Base-by-base conservation (phyloP, 2,113 vertebrate species). In the Plestiodon gilberti region DNA sequence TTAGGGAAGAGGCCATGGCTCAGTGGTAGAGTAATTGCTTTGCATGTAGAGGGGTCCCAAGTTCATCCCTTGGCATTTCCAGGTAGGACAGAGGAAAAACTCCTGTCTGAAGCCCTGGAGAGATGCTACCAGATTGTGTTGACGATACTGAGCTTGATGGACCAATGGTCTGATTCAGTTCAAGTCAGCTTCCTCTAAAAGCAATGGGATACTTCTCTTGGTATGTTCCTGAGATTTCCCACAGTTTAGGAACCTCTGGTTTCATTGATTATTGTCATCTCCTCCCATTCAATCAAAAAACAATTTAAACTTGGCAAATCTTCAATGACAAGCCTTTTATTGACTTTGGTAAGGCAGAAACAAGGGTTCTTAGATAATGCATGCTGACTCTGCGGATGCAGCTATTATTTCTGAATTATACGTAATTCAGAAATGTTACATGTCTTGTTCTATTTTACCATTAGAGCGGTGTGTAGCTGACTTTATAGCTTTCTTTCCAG, bases 381-480 rank as follows among this genome's bases (percentile, higher is more conserved):
- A 70, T 33, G 52, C 43, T 59, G 52, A 55, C 80, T 80, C 35
- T 82, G 8, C 25, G 38, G 25, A 82, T 70, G n/a, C n/a, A 57
- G 81, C 55, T 55, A 9, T 80, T 80, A 80, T 80, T 80, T 80
- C 35, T 65, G 61, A 43, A 65, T 52, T 82, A 55, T 70, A 70
- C n/a, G n/a, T n/a, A n/a, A 52, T 70, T 70, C 80, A 82, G 65
- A 82, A 57, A 69, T 43, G 57, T 20, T 71, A 23, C 11, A 70
- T 70, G 25, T 20, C 35, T n/a, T 35, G 6, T 82, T 71, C n/a
- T 57, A 35, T 82, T 82, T 57, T 71, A 35, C 48, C n/a, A 82
- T 38, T 71, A 71, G 15, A 57, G 23, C 67, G 14, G 17, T 57
- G 38, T 35, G n/a, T 17, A 25, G 11, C 9, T 48, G 67, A 17